phyloP scores from a whole-genome alignment of 2,888 invertebrate genomes.

The Drosophila emarginata region DNA sequence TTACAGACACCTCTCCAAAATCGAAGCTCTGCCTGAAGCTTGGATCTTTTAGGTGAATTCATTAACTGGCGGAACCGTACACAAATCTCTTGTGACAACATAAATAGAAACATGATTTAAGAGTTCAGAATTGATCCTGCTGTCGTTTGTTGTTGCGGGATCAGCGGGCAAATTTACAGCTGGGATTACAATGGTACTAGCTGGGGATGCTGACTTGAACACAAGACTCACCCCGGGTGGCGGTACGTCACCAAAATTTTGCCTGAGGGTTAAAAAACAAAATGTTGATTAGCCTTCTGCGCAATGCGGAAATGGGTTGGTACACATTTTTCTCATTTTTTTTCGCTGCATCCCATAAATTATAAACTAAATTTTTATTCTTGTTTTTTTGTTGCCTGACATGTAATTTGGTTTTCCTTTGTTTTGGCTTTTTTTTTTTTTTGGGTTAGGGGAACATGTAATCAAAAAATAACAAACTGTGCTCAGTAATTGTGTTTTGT shows the following conservation, averaged over 20 bases:
- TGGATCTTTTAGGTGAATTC: conserved; percentile 31
- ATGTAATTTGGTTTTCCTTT: conserved; percentile 67
- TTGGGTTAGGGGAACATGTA: conserved; percentile 35
- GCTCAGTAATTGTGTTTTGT: conserved; percentile 68
- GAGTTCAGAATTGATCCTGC: conserved; percentile 38
- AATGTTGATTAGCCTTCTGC: conserved; percentile 76
- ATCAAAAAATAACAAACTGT: conserved; percentile 74
- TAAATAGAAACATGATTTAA: conserved; percentile 81
- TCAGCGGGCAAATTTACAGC: conserved; percentile 80
- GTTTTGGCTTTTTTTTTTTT: neutral
- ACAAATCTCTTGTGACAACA: conserved; percentile 81
- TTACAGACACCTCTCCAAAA: conserved; percentile 65
- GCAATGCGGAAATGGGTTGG: conserved; percentile 71
- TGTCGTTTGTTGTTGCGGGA: conserved; percentile 64
- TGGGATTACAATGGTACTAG: conserved; percentile 74
- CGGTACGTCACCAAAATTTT: neutral
- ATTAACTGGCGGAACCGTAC: conserved; percentile 41
- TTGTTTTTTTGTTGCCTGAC: conserved; percentile 60
- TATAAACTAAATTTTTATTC: conserved; percentile 58
- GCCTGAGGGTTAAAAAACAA: conserved; percentile 61
- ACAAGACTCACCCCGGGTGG: conserved; percentile 60
- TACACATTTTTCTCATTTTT: conserved; percentile 29
- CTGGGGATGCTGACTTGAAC: conserved; percentile 35
- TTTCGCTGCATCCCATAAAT: conserved; percentile 57
- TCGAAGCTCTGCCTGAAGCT: conserved; percentile 19